phyloP scores from a whole-genome alignment of 2,888 invertebrate genomes.

The Caenorhabditis virilis region DNA sequence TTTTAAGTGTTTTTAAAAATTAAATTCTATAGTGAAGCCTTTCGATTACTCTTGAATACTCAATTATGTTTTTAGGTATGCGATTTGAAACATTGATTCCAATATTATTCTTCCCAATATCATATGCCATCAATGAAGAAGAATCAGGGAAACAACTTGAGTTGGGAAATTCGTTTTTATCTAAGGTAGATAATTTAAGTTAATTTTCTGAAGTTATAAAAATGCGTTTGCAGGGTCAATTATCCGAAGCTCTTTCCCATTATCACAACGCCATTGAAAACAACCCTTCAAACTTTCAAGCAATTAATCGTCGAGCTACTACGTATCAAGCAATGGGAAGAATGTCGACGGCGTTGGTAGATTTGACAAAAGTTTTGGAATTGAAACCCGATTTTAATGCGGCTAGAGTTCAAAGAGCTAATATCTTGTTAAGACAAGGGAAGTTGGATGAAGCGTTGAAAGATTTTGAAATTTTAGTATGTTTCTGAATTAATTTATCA shows the following conservation, averaged over 20 bases:
- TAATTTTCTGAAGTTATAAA: no score
- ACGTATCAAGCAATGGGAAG: constrained; percentile 20
- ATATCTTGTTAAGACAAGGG: constrained; percentile 20
- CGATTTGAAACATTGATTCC: no score
- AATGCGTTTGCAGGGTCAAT: constrained; percentile 13
- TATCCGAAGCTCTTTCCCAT: constrained; percentile 21
- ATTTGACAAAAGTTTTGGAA: constrained; percentile 15
- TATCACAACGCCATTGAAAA: constrained; percentile 30
- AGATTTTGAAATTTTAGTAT: constrained; percentile 8
- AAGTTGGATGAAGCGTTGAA: constrained; percentile 6
- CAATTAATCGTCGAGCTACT: constrained; percentile 26
- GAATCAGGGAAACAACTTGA: neutral
- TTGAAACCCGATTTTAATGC: constrained; percentile 29
- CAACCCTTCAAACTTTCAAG: constrained; percentile 25
- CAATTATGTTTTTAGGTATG: no score
- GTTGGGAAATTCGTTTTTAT: no score
- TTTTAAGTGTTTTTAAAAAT: no score
- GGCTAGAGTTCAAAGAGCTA: constrained; percentile 20
- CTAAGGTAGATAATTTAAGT: no score
- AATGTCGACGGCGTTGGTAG: constrained; percentile 8
- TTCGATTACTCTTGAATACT: no score
- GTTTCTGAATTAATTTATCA: neutral
- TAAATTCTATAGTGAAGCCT: no score
- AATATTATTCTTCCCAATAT: no score
- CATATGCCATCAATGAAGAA: no score